phyloP scores from a whole-genome alignment of 2,888 invertebrate genomes.

The Napeogenes inachia region DNA sequence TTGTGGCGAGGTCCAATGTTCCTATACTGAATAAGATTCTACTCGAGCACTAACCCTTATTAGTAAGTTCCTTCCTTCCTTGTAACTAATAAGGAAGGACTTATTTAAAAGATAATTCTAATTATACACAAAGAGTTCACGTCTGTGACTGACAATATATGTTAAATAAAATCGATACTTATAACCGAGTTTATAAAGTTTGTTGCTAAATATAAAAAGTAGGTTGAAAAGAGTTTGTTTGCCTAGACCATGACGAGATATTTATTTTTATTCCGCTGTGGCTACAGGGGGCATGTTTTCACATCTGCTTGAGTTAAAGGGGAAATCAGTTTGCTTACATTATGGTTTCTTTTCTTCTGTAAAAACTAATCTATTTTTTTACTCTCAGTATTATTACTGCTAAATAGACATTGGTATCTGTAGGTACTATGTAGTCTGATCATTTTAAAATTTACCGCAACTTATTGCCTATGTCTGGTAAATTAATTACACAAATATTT shows the following conservation, averaged over 20 bases:
- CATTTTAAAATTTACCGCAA: not conserved
- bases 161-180: slow-evolving; percentile 23
- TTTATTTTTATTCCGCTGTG: slow-evolving; percentile 61
- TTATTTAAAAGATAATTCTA: slow-evolving; percentile 27
- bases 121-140: slow-evolving; percentile 12
- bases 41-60: slow-evolving; percentile 44
- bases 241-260: slow-evolving; percentile 51
- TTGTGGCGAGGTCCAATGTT: slow-evolving; percentile 35
- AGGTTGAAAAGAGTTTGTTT: slow-evolving; percentile 40
- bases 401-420: not conserved
- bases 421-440: not conserved
- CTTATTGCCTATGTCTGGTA: not conserved
- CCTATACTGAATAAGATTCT: slow-evolving; percentile 42
- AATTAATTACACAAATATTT: slow-evolving; percentile 4
- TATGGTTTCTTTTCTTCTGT: slow-evolving; percentile 31
- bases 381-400: no score
- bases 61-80: slow-evolving; percentile 41
- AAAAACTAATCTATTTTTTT: no score
- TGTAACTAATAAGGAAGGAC: slow-evolving; percentile 34
- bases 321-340: slow-evolving; percentile 32
- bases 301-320: slow-evolving; percentile 36
- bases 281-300: slow-evolving; percentile 41
- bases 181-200: slow-evolving; percentile 10
- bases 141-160: slow-evolving; percentile 14
- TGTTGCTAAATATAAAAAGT: slow-evolving; percentile 50